Evolutionary conservation across 2,888 invertebrate genomes (phyloP).

Genomic region (Thereva nobilitata): DNA sequence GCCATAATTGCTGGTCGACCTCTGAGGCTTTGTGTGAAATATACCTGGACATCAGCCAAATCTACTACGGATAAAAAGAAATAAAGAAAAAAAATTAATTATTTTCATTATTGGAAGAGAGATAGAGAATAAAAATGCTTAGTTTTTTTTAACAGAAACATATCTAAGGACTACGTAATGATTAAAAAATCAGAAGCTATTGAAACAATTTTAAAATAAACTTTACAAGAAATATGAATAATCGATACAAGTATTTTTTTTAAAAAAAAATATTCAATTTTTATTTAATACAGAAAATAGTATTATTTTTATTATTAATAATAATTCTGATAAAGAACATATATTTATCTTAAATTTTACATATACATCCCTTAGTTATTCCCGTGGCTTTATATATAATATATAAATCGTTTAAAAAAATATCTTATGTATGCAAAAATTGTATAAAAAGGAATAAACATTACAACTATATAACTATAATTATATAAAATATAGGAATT

Average conservation of each 20-base stretch:
- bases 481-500: too few species aligned
- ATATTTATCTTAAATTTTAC: not conserved
- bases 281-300: not conserved
- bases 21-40: slow-evolving; percentile 56
- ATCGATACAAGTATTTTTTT: not conserved
- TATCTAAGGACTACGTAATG: too few species aligned
- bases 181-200: too few species aligned
- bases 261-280: slow-evolving; percentile 2
- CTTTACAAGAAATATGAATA: too few species aligned
- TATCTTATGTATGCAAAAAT: too few species aligned
- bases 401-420: too few species aligned
- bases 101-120: slow-evolving; percentile 24
- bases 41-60: slow-evolving; percentile 55
- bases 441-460: too few species aligned
- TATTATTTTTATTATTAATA: slow-evolving; percentile 1
- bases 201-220: too few species aligned
- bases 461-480: too few species aligned
- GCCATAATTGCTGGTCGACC: slow-evolving; percentile 59
- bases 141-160: not conserved
- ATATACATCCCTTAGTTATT: not conserved
- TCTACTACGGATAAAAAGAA: slow-evolving; percentile 47
- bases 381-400: too few species aligned
- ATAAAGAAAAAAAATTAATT: slow-evolving; percentile 45
- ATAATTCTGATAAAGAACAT: not conserved
- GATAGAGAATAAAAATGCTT: slow-evolving; percentile 34